Evolutionary conservation across 2,888 invertebrate genomes (phyloP).

Genomic region (Tetropium fuscum): DNA sequence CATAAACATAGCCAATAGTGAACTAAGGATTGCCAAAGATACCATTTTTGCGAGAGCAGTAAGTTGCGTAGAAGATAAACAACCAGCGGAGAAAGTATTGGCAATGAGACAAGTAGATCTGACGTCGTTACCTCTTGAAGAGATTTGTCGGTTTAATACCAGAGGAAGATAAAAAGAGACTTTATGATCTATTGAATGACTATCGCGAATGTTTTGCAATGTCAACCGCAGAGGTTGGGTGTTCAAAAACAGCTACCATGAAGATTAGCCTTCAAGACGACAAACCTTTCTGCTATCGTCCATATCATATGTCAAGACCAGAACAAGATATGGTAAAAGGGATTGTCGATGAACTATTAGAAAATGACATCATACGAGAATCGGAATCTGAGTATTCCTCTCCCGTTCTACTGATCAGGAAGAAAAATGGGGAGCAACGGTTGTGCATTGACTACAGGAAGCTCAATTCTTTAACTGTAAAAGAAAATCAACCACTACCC

Average conservation of each 20-base stretch:
- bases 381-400: too few relatives aligned
- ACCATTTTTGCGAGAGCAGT: conserved; percentile 31
- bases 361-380: too few relatives aligned
- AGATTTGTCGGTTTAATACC: conserved; percentile 33
- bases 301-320: too few relatives aligned
- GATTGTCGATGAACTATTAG: too few relatives aligned
- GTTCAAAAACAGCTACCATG: conserved; percentile 36
- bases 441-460: too few relatives aligned
- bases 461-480: too few relatives aligned
- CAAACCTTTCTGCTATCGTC: conserved; percentile 39
- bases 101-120: background rate
- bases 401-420: too few relatives aligned
- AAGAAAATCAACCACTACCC: too few relatives aligned
- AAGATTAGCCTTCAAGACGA: conserved; percentile 35
- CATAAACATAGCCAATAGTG: conserved; percentile 28
- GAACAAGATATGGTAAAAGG: too few relatives aligned
- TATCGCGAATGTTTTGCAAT: conserved; percentile 38
- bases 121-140: conserved; percentile 21
- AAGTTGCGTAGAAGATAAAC: conserved; percentile 24
- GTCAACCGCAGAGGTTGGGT: conserved; percentile 34
- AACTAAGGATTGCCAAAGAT: conserved; percentile 16
- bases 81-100: background rate
- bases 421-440: too few relatives aligned
- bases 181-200: background rate
- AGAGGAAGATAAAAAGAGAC: conserved; percentile 44